A percentile compares a stretch with the other conserved stretches of the same genome.
phyloP scores from a whole-genome alignment of 1,140 invertebrate genomes.

The Papilio glaucus region DNA sequence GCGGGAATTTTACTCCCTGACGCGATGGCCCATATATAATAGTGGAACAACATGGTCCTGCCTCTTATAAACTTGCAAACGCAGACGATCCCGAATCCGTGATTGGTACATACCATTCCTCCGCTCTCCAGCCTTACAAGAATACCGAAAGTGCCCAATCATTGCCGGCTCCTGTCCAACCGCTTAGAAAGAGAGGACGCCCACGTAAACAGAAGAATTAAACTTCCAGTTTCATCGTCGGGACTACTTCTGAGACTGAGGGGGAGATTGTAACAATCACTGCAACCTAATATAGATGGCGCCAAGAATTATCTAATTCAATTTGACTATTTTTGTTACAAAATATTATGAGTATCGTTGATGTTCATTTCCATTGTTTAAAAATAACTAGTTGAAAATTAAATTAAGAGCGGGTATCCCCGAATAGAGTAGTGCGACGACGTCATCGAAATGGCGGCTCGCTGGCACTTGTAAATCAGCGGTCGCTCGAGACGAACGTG shows the following conservation, averaged over 20 bases:
- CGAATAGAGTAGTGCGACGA: too few species aligned
- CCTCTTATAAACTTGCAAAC: conserved; percentile 33
- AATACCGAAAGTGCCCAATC: neutral
- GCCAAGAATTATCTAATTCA: too few species aligned
- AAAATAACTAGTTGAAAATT: too few species aligned
- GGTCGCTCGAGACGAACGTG: too few species aligned
- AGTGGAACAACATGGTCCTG: conserved; percentile 25
- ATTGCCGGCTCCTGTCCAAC: conserved; percentile 14
- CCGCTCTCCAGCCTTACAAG: conserved; percentile 25
- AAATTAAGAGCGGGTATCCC: too few species aligned
- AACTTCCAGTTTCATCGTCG: conserved; percentile 34
- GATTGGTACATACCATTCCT: conserved; percentile 40
- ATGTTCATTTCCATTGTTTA: too few species aligned
- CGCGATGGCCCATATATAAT: conserved; percentile 43
- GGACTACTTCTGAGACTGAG: conserved; percentile 41
- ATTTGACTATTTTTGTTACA: too few species aligned
- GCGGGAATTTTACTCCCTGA: conserved; percentile 34
- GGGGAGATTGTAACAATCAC: too few species aligned
- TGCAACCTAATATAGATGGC: too few species aligned
- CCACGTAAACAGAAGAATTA: conserved; percentile 9
- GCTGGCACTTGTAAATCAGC: too few species aligned
- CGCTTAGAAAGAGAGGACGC: conserved; percentile 33
- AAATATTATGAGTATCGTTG: too few species aligned
- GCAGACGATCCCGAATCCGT: neutral
- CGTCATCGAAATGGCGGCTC: too few species aligned